These are phyloP conservation scores for Stomatorhinus walkeri DNA, from an alignment of 2,797 vertebrate genomes.

Conservation along the genomic window DNA sequence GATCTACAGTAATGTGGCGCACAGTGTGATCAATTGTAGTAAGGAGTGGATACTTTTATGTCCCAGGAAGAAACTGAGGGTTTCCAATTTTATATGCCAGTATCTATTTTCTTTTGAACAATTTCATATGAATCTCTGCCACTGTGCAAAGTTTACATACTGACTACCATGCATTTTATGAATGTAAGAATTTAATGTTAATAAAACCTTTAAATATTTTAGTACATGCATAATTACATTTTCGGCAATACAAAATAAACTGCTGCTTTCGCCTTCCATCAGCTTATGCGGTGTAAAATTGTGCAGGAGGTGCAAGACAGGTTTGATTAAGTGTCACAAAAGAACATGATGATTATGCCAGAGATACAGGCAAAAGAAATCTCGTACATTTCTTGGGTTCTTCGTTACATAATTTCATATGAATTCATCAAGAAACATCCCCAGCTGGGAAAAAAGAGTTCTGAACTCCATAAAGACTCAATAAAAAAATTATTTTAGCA, in stretches of 20 bases:
- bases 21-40: neutral
- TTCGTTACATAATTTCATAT: neutral
- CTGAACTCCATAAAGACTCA: neutral
- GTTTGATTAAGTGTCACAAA: neutral
- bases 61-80: neutral
- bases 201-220: constrained; percentile 1
- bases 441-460: neutral
- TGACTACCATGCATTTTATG: neutral
- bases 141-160: neutral
- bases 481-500: constrained; percentile 3
- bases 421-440: neutral
- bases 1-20: neutral
- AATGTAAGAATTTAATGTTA: neutral
- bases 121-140: neutral
- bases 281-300: neutral
- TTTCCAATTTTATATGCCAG: neutral
- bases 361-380: neutral
- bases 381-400: neutral
- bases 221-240: neutral
- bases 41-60: neutral
- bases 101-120: neutral
- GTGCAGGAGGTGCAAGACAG: neutral
- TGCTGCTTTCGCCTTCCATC: neutral
- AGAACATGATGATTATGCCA: constrained; percentile 1
- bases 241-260: neutral